A percentile compares a stretch with the other conserved stretches of the same genome.
These are phyloP conservation scores for Mycalesis mineus DNA, from an alignment of 2,888 invertebrate genomes.

Conservation along the genomic window DNA sequence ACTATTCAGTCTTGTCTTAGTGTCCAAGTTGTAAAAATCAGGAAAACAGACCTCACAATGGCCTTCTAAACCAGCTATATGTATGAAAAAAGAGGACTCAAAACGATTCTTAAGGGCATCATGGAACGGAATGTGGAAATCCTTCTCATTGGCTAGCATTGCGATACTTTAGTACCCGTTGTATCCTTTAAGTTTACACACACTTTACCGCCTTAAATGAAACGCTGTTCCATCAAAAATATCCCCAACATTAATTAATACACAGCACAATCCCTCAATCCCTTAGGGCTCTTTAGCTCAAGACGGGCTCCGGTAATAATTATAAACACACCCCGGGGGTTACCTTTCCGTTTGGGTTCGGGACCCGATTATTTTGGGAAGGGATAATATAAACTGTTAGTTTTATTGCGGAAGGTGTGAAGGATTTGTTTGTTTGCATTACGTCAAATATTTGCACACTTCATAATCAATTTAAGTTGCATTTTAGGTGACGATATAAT, in stretches of 20 bases:
- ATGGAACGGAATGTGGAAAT: no score
- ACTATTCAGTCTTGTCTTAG: no score
- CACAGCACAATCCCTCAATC: slow-evolving; percentile 33
- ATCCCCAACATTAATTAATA: slow-evolving; percentile 37
- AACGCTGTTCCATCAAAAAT: slow-evolving; percentile 29
- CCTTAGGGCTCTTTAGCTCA: slow-evolving; percentile 33
- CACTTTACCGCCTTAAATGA: not conserved
- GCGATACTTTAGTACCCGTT: no score
- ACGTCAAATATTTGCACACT: not conserved
- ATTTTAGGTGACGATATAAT: no score
- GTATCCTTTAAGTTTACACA: no score
- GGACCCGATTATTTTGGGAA: slow-evolving; percentile 25
- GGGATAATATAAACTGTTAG: slow-evolving; percentile 20
- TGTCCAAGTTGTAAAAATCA: no score
- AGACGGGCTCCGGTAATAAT: slow-evolving; percentile 57
- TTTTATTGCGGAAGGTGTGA: slow-evolving; percentile 23
- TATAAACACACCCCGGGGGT: slow-evolving; percentile 71
- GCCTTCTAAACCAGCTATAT: no score
- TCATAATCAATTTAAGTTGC: not conserved
- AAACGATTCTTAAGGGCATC: no score
- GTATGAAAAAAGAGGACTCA: no score
- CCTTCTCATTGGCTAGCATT: no score
- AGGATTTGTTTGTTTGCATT: slow-evolving; percentile 20
- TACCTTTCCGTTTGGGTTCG: slow-evolving; percentile 35
- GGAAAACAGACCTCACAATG: no score